Base-by-base conservation (phyloP, 2,888 invertebrate genomes). In the Drosophila hawaiiensis region DNA sequence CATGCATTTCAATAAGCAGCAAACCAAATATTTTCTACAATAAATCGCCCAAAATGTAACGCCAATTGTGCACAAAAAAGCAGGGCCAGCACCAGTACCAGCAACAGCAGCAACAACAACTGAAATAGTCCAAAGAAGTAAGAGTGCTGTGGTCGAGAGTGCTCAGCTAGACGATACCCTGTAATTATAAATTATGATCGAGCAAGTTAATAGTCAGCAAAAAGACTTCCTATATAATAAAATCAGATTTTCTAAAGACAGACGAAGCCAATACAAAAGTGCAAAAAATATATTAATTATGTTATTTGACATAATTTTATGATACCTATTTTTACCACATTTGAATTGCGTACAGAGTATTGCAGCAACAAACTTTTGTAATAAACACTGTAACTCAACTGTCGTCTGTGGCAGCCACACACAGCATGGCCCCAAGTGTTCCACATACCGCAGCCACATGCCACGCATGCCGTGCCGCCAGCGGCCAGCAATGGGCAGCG, bases 1-100 rank as follows among this genome's bases (percentile, higher is more conserved):
- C 78, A 78, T 80, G 87, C 86, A 89, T 85, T 85, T 85, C 85
- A 89, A 89, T 89, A 86, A 86, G 78, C 87, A 75, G 68, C 62
- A 68, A 37, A 68, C 66, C 64, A 83, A 85, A 76, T 83, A 80
- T 83, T 82, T 80, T 50, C 66, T 55, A 70, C 81, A 56, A 88
- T 88, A 85, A 85, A 89, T 85, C 84, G 83, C 62, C 65, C 50
- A 59, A 70, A 78, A 68, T 79, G 64, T 72, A 73, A 62, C 78
- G 73, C 76, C 78, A 82, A 78, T 81, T 78, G 73, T 76, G 76
- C 78, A 71, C 70, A 64, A 67, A 73, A 66, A 60, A 55, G 53
- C 49, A 66, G 25, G 47, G 33, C 16, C 53, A 47, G 16, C 49
- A 39, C 5, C 54, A 55, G 25, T 41, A 41, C 14, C 52, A 52